phyloP scores from a whole-genome alignment of 1,140 invertebrate species.

The Cyphomyrmex costatus region DNA sequence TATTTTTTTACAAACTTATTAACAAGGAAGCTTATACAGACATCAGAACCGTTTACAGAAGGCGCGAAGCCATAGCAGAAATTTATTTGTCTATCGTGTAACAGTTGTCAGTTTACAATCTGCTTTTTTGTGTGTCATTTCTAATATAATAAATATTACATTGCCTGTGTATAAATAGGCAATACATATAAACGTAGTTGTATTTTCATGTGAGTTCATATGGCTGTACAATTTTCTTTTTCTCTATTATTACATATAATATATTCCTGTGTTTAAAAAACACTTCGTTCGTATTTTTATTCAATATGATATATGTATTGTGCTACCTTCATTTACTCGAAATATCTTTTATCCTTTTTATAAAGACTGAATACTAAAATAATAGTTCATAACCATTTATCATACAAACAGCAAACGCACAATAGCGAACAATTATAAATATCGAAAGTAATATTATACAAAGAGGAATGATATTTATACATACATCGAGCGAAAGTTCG shows the following conservation, averaged over 20 bases:
- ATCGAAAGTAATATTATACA: slow-evolving; percentile 42
- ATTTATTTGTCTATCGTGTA: neutral
- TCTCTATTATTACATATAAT: neutral
- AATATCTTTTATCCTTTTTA: neutral
- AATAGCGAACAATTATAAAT: slow-evolving; percentile 43
- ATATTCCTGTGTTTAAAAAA: slow-evolving; percentile 16
- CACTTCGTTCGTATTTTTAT: slow-evolving; percentile 13
- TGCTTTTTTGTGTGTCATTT: neutral
- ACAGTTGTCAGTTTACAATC: neutral
- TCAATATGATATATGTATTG: neutral
- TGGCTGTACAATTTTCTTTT: slow-evolving; percentile 18
- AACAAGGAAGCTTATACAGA: slow-evolving; percentile 41
- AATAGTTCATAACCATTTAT: slow-evolving; percentile 23
- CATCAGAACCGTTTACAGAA: neutral
- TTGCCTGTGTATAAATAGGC: slow-evolving; percentile 10
- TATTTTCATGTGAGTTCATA: too few species aligned
- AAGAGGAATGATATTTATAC: slow-evolving; percentile 56
- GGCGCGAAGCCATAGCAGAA: neutral
- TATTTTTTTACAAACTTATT: slow-evolving; percentile 52
- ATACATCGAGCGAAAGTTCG: slow-evolving; percentile 22
- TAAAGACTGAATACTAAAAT: neutral
- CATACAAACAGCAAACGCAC: slow-evolving; percentile 32
- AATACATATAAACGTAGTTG: neutral
- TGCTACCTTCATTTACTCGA: slow-evolving; percentile 4
- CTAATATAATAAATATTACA: slow-evolving; percentile 15